Base-by-base conservation (phyloP, 2,113 vertebrate species). In the Ceyx cyanopectus region DNA sequence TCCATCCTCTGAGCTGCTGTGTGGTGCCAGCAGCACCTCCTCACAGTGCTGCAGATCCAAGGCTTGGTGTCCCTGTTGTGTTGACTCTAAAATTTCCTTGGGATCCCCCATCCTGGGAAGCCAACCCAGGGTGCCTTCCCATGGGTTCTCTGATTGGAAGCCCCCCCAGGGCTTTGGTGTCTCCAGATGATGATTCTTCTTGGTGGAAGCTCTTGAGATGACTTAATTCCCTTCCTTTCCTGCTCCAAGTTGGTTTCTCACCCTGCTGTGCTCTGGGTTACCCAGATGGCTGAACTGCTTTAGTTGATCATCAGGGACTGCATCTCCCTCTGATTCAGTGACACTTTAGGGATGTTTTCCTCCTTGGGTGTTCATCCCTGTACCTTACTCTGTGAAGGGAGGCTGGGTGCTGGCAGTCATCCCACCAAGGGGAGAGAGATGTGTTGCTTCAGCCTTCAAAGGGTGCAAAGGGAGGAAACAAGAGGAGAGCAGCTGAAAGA, bases 41-140 rank as follows among this genome's bases (percentile, higher is more conserved):
- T 41, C 0, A 1, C 6, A 1, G n/a, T 0, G 18, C 66, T 32
- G 14, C 2, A 17, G 22, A 1, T 23, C 7, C 1, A 14, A 37
- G 7, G 27, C n/a, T 43, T 43, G 43, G 9, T 48, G 45, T 60
- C 51, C 60, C 46, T 14, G 0, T 14, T 40, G 19, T 15, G 12
- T 22, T 62, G 19, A 6, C 21, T 79, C 32, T 60, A 1, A 75
- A 3, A 77, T 67, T 82, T 81, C 51, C 45, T 30, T 14, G 23
- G n/a, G 45, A 80, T 74, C 32, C 79, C 16, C 11, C 63, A 40
- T 18, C 37, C 63, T 73, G 79, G 65, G 82, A 54, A 87, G 34
- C 30, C 14, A 58, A 21, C 32, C n/a, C 54, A 45, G 66, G 26
- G 11, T 2, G 0, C 46, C n/a, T 91, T 87, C 72, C 65, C 63